Conservation (phyloP, 2,113 vertebrate genomes). For the Serilophus lunatus region DNA sequence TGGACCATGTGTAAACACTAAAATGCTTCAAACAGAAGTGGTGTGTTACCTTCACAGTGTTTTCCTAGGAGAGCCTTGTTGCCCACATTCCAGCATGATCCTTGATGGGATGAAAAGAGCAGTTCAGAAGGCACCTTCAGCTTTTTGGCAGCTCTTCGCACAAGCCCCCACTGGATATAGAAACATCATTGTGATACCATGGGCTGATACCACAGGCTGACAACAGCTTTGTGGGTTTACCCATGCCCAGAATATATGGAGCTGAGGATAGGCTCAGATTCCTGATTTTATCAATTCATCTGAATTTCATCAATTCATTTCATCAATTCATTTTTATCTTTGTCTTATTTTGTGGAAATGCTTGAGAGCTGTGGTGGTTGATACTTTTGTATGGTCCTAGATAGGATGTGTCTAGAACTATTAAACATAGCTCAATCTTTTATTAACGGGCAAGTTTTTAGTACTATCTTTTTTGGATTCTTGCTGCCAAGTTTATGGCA, state of each 20-base stretch:
- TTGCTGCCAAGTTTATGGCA: not conserved
- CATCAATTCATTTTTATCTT: not conserved
- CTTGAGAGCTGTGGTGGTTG: not conserved
- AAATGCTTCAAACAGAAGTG: not conserved
- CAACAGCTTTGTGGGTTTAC: not conserved
- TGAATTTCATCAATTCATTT: not conserved
- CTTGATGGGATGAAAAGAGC: accelerated
- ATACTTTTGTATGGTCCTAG: not conserved
- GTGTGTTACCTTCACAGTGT: not conserved
- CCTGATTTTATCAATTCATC: not conserved
- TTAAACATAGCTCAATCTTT: not conserved
- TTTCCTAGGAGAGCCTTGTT: not conserved
- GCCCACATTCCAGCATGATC: accelerated
- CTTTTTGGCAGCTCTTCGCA: not conserved
- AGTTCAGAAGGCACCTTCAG: not conserved
- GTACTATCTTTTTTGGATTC: not conserved
- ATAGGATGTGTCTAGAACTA: not conserved
- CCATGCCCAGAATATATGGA: not conserved
- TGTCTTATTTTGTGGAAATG: not conserved
- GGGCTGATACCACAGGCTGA: not conserved
- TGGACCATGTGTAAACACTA: not conserved
- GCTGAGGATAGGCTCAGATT: not conserved
- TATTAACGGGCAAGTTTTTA: not conserved
- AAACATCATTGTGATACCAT: not conserved
- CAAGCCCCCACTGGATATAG: not conserved